Base-by-base conservation (phyloP, 2,113 vertebrate species). In the Channa maculata region DNA sequence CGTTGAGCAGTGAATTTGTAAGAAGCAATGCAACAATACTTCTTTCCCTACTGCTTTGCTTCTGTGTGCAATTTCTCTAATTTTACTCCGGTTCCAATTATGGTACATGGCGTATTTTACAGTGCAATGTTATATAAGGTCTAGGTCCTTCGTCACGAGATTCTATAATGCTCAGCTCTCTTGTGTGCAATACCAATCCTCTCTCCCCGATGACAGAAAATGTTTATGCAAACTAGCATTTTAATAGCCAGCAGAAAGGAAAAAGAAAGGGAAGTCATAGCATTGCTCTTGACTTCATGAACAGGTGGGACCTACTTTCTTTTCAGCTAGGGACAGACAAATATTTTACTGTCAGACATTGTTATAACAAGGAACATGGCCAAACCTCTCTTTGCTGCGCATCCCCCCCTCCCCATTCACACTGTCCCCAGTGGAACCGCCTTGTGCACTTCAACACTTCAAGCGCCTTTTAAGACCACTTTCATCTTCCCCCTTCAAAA, bases 401-500 rank as follows among this genome's bases (percentile, higher is more conserved):
- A 52, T 64, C 63, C 66, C 69, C 81, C 71, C 65, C 58, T 71
- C 46, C 76, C 75, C 65, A 64, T 82, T 83, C 83, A 62, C 59
- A 46, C 63, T 51, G 66, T 77, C 74, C 84, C 85, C 82, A 75
- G 66, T 77, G 67, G 82, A 84, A 82, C 65, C 12, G 48, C 80
- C 67, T 89, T 13, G 10, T 74, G 49, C 75, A 54, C 87, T 74
- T 80, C 85, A 87, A 77, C 84, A 86, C 85, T 91, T 93, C 85
- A 87, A 88, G 86, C 33, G 39, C 67, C 87, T 90, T 86, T 90
- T 78, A 90, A 91, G 82, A 78, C 69, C 75, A 79, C 90, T 92
- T 93, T 93, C 88, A 92, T 92, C 91, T 90, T 78, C 59, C 77
- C 66, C 81, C 77, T 83, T 87, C 73, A 82, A 70, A 90, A 90